These are phyloP conservation scores for Malurus splendens DNA, from an alignment of 2,797 vertebrate species.

Conservation along the genomic window DNA sequence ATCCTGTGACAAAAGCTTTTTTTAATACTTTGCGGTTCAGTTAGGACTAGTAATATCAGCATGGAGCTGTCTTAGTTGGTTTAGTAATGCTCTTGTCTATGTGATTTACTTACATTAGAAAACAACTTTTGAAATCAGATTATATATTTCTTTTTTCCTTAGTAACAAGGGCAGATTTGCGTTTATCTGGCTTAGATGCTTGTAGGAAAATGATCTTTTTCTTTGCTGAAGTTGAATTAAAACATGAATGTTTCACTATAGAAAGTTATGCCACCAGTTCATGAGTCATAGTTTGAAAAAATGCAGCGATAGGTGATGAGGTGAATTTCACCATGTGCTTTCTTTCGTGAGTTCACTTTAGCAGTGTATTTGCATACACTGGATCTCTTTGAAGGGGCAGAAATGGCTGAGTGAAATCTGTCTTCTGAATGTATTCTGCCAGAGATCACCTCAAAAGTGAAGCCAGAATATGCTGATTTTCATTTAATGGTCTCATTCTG, in stretches of 20 bases:
- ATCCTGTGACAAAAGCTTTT: background rate
- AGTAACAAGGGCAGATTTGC: background rate
- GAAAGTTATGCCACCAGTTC: background rate
- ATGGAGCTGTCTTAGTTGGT: background rate
- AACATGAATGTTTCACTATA: background rate
- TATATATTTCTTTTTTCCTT: background rate
- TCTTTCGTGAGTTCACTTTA: background rate
- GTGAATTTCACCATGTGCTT: background rate
- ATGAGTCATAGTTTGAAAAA: background rate
- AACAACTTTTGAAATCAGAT: background rate
- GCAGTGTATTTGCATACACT: background rate
- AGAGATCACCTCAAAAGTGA: background rate
- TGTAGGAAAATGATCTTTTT: background rate
- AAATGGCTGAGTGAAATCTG: background rate
- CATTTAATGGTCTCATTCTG: background rate
- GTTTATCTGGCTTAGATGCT: background rate
- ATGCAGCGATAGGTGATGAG: background rate
- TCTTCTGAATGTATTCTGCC: background rate
- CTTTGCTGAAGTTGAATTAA: background rate
- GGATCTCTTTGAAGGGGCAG: background rate
- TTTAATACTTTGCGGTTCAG: fast-evolving
- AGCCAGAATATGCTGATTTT: background rate
- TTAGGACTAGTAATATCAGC: background rate
- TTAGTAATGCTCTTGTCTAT: background rate
- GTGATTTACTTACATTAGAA: background rate